Percentiles rank a stretch among this genome's conserved stretches.
phyloP scores from a whole-genome alignment of 2,797 vertebrate genomes.

The Brachyalestes nurse region DNA sequence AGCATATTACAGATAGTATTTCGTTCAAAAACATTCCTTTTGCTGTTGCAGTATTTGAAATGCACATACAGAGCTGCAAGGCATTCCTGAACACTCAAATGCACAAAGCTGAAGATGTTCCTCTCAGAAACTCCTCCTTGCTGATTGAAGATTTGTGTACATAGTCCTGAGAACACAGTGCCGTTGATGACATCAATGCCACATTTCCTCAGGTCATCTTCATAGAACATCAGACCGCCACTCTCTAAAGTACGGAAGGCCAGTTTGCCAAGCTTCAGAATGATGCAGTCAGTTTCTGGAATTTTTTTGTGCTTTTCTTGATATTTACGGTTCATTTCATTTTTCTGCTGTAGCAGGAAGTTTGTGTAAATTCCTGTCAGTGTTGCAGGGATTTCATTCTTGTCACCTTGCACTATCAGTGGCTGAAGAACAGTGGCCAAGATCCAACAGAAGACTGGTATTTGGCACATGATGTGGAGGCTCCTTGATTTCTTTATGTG shows the following conservation, averaged over 20 bases:
- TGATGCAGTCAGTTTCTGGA: neutral
- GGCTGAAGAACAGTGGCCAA: neutral
- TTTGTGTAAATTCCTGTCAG: slow-evolving; percentile 1
- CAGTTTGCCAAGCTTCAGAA: slow-evolving; percentile 8
- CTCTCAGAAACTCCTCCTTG: neutral
- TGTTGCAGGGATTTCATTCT: neutral
- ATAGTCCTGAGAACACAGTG: neutral
- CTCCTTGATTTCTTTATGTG: neutral
- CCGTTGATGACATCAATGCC: neutral
- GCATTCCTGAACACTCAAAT: slow-evolving; percentile 10
- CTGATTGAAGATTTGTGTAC: neutral
- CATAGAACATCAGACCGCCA: neutral
- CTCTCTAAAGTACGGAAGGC: neutral
- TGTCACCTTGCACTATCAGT: neutral
- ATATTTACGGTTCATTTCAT: neutral
- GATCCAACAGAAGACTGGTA: slow-evolving; percentile 8
- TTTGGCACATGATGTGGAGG: slow-evolving; percentile 1
- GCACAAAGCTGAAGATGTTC: slow-evolving; percentile 20
- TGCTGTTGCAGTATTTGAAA: neutral
- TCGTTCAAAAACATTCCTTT: neutral
- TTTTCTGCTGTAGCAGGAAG: slow-evolving; percentile 3
- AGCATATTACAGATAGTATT: neutral
- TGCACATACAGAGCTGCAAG: slow-evolving; percentile 8
- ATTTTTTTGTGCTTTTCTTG: neutral
- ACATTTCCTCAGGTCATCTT: slow-evolving; percentile 1